Percentiles rank a stretch among this genome's conserved stretches.
Evolutionary conservation across 2,797 vertebrate genomes (phyloP).

Genomic region (Propithecus perrieri): DNA sequence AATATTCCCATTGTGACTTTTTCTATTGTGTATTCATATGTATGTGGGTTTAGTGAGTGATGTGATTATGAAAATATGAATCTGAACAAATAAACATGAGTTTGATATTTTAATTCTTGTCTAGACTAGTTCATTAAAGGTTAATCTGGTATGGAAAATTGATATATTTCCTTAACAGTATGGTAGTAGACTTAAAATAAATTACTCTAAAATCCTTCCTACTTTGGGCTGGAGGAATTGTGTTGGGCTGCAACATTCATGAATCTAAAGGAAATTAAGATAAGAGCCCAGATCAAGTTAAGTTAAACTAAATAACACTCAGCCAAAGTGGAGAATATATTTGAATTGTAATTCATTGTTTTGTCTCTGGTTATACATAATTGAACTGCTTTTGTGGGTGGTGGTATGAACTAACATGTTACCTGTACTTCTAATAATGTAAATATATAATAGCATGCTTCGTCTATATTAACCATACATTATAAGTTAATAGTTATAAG

Average conservation of each 20-base stretch:
- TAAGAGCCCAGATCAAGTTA: background rate
- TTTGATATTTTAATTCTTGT: background rate
- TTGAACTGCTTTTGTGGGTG: background rate
- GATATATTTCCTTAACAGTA: background rate
- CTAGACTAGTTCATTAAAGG: background rate
- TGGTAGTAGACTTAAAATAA: background rate
- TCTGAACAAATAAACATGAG: background rate
- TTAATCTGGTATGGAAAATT: background rate
- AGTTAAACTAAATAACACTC: slow-evolving; percentile 14
- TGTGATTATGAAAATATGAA: background rate
- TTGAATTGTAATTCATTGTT: slow-evolving; percentile 27
- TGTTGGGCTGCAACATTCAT: background rate
- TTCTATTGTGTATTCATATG: background rate
- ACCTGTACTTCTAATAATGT: background rate
- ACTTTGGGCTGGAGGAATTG: background rate
- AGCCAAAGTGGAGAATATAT: background rate
- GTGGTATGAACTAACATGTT: background rate
- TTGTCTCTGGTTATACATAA: background rate
- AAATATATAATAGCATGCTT: background rate
- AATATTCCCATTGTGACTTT: background rate
- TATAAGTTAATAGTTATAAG: background rate
- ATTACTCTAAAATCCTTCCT: background rate
- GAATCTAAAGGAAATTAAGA: background rate
- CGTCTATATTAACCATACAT: background rate
- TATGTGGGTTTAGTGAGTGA: background rate